Evolutionary conservation across 2,888 invertebrate species (phyloP).

Genomic region (Syrphus vitripennis): DNA sequence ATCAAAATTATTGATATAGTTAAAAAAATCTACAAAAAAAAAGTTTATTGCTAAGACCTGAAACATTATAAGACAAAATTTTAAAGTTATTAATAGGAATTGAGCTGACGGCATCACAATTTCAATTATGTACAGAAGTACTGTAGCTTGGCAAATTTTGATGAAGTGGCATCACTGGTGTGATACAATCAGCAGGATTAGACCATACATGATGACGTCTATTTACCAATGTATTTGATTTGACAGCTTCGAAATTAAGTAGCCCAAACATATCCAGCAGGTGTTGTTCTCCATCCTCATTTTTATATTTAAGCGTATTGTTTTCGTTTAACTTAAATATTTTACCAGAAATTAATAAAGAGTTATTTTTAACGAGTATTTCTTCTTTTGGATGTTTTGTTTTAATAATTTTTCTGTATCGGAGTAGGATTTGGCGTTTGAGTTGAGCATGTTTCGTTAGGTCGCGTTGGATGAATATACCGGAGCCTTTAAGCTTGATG

Average conservation of each 20-base stretch:
- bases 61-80: not conserved
- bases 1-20: not conserved
- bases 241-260: constrained; percentile 2
- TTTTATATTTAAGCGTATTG: not conserved
- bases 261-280: not conserved
- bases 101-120: not conserved
- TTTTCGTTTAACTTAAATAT: not conserved
- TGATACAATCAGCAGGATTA: not conserved
- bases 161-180: not conserved
- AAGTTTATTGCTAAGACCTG: not conserved
- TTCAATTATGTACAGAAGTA: not conserved
- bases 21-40: too few relatives aligned
- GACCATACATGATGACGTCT: not conserved
- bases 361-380: not conserved
- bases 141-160: not conserved
- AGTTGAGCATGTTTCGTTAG: too few relatives aligned
- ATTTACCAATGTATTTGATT: not conserved
- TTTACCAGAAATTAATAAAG: not conserved
- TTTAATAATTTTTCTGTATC: not conserved
- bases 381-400: not conserved
- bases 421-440: not conserved
- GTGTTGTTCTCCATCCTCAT: constrained; percentile 5
- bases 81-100: not conserved
- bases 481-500: too few relatives aligned
- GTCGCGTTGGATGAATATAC: too few relatives aligned